Conservation (phyloP, 2,113 vertebrate genomes). For the Morone saxatilis region DNA sequence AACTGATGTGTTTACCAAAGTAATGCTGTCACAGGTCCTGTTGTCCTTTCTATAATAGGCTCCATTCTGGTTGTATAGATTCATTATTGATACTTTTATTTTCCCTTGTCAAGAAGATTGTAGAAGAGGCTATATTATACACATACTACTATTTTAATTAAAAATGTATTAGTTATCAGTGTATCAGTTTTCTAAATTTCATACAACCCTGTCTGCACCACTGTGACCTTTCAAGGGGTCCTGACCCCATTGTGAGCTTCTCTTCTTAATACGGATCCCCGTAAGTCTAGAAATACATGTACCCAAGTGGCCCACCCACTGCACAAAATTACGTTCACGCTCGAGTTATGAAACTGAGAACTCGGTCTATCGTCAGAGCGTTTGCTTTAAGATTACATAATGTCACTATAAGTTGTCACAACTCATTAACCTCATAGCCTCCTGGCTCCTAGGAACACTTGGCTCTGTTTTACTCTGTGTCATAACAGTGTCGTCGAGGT, state of each 20-base stretch:
- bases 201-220: background rate
- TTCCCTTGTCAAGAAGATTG: background rate
- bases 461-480: conserved; percentile 69
- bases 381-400: conserved; percentile 71
- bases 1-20: too few species aligned
- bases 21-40: too few species aligned
- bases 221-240: background rate
- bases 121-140: background rate
- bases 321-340: conserved; percentile 24
- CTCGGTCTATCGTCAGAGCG: conserved; percentile 18
- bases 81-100: background rate
- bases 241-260: background rate
- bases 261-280: conserved; percentile 1
- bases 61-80: background rate
- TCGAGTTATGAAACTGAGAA: conserved; percentile 47
- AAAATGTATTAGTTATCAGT: background rate
- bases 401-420: conserved; percentile 71
- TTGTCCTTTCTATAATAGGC: background rate
- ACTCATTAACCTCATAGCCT: conserved; percentile 66
- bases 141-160: background rate
- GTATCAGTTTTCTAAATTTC: background rate
- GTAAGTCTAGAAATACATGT: conserved; percentile 11
- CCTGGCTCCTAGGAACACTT: conserved; percentile 66
- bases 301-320: conserved; percentile 36
- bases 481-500: conserved; percentile 66